These are phyloP conservation scores for Erethizon dorsatum DNA, from an alignment of 2,797 vertebrate genomes.

Conservation along the genomic window DNA sequence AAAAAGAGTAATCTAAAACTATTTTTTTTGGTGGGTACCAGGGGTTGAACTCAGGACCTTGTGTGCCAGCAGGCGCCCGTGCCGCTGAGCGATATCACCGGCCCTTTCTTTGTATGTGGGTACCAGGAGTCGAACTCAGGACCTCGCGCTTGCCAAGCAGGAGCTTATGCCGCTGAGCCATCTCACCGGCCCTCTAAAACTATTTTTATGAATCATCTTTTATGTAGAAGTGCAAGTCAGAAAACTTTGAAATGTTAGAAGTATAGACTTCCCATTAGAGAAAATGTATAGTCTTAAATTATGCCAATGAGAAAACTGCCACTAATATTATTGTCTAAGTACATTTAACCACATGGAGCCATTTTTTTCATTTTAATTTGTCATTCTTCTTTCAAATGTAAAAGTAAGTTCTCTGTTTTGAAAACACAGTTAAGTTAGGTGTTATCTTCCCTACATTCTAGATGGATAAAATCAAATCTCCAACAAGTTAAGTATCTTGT, in stretches of 20 bases:
- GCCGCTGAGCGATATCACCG: too few relatives aligned
- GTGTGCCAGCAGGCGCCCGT: too few relatives aligned
- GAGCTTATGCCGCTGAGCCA: too few relatives aligned
- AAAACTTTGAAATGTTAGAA: constrained; percentile 57
- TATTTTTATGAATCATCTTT: constrained; percentile 24
- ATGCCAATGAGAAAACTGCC: constrained; percentile 32
- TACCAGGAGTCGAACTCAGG: too few relatives aligned
- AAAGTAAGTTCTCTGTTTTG: not conserved
- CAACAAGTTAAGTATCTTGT: constrained; percentile 24
- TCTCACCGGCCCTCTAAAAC: not conserved
- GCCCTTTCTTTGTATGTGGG: too few relatives aligned
- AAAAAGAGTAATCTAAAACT: not conserved
- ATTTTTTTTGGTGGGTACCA: not conserved
- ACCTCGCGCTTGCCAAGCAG: too few relatives aligned
- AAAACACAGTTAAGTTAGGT: constrained; percentile 36
- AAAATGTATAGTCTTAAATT: constrained; percentile 47
- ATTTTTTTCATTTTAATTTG: constrained; percentile 56
- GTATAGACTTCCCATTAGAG: not conserved
- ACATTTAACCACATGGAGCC: not conserved
- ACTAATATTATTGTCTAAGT: constrained; percentile 45
- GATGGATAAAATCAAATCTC: not conserved
- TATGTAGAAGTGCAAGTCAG: not conserved
- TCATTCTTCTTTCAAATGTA: constrained; percentile 55
- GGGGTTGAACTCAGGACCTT: too few relatives aligned
- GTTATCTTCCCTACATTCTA: constrained; percentile 34